A percentile compares a stretch with the other conserved stretches of the same genome.
Conservation (phyloP, 2,113 vertebrate genomes). For the Saguinus imperator region DNA sequence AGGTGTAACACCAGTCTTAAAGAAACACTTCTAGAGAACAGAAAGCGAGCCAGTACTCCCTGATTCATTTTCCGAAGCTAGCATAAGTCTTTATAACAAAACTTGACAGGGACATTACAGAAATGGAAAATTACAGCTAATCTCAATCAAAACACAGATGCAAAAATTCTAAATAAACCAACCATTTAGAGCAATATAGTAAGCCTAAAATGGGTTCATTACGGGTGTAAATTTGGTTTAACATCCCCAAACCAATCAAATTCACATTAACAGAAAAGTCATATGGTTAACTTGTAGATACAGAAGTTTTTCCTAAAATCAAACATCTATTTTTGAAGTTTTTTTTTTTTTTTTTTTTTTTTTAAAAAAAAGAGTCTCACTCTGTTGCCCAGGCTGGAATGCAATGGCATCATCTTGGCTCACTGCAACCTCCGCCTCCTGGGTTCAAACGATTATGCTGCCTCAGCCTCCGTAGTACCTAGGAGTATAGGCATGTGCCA, state of each 20-base stretch:
- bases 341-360: not conserved
- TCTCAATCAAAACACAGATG: not conserved
- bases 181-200: not conserved
- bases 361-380: not conserved
- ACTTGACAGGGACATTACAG: not conserved
- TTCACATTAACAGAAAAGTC: slow-evolving; percentile 42
- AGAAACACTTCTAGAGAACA: not conserved
- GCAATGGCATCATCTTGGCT: not conserved
- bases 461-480: not conserved
- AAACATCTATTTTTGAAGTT: not conserved
- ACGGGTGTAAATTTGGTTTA: slow-evolving; percentile 34
- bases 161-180: slow-evolving; percentile 15
- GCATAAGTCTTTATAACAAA: slow-evolving; percentile 49
- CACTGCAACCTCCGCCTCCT: not conserved
- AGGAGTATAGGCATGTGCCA: not conserved
- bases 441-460: not conserved
- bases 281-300: not conserved
- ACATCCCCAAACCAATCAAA: slow-evolving; percentile 8
- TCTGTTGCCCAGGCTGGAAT: not conserved
- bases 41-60: not conserved
- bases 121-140: slow-evolving; percentile 11
- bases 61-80: slow-evolving; percentile 45
- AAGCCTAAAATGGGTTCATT: slow-evolving; percentile 29
- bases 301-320: slow-evolving; percentile 38
- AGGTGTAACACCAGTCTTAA: not conserved